A percentile compares a stretch with the other conserved stretches of the same genome.
Evolutionary conservation across 2,113 vertebrate species (phyloP).

Genomic region (Aegithalos caudatus): DNA sequence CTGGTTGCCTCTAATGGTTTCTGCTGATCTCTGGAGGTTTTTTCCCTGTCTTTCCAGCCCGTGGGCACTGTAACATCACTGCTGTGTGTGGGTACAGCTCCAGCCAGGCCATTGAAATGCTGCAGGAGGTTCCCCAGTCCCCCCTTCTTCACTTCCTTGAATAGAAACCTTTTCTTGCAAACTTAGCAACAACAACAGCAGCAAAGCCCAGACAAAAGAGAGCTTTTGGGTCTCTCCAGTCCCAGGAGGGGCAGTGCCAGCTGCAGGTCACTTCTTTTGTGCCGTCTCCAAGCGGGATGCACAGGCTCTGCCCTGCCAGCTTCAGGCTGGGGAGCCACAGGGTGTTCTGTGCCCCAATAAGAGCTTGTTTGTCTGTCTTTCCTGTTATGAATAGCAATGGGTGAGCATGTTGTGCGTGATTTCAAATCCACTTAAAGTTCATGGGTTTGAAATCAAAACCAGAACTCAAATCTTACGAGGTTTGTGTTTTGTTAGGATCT

Average conservation of each 20-base stretch:
- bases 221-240: neutral
- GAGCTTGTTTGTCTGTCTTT: neutral
- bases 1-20: neutral
- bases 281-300: neutral
- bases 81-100: neutral
- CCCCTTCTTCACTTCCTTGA: neutral
- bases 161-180: neutral
- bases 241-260: neutral
- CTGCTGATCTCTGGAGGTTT: neutral
- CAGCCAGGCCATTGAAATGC: neutral
- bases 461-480: neutral
- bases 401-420: slow-evolving; percentile 15
- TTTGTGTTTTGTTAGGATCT: slow-evolving; percentile 24
- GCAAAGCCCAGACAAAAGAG: neutral
- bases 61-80: neutral
- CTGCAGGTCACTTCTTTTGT: neutral
- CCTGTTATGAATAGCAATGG: neutral
- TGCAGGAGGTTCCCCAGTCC: neutral
- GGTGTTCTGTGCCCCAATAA: neutral
- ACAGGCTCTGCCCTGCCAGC: neutral
- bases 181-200: neutral
- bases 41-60: neutral
- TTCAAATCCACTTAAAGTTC: slow-evolving; percentile 53
- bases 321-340: neutral
- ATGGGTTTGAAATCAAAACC: slow-evolving; percentile 53